A percentile compares a stretch with the other conserved stretches of the same genome.
Conservation (phyloP, 2,113 vertebrate genomes). For the Turdus rufiventris region DNA sequence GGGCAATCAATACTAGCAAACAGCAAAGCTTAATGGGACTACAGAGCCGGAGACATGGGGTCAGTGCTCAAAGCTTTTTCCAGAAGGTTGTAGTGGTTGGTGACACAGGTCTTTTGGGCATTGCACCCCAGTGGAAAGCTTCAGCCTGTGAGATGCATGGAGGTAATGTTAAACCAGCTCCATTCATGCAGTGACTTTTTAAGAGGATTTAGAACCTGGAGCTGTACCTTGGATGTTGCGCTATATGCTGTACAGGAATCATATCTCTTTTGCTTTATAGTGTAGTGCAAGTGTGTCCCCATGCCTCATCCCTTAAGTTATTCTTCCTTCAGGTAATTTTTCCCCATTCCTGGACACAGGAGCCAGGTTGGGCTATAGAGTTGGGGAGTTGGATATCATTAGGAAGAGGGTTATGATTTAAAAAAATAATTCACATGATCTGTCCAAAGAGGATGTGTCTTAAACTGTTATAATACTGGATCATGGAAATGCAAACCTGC, state of each 20-base stretch:
- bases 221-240: neutral
- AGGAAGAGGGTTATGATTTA: neutral
- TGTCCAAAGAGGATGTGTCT: neutral
- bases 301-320: neutral
- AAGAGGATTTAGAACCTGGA: neutral
- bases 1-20: neutral
- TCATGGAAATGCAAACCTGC: neutral
- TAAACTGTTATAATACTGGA: neutral
- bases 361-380: neutral
- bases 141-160: neutral
- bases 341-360: fast-evolving
- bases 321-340: neutral
- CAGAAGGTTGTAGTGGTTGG: neutral
- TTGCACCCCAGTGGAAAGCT: fast-evolving
- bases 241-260: neutral
- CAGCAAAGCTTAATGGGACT: neutral
- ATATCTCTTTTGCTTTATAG: neutral
- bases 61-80: neutral
- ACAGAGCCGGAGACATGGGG: neutral
- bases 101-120: neutral
- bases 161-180: neutral
- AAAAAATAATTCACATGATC: neutral
- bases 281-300: neutral
- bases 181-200: neutral
- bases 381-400: neutral